Evolutionary conservation across 2,797 vertebrate genomes (phyloP).

Genomic region (Hydrophis major): DNA sequence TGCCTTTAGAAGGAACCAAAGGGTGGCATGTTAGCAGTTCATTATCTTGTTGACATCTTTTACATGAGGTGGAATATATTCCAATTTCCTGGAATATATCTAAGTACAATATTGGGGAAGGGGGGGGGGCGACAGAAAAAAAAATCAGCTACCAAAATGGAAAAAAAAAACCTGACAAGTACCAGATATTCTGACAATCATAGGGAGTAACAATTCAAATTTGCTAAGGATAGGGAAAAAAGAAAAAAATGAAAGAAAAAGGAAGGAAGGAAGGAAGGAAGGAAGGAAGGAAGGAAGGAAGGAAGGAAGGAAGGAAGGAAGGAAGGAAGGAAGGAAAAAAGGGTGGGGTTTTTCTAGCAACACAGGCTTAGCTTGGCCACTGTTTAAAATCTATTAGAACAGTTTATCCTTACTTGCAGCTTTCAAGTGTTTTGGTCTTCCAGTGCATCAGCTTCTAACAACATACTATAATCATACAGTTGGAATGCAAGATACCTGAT

Average conservation of each 20-base stretch:
- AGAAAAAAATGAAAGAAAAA: neutral
- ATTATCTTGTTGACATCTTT: neutral
- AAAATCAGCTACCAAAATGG: neutral
- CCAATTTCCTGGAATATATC: neutral
- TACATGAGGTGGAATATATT: neutral
- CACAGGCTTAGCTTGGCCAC: neutral
- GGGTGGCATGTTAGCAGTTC: neutral
- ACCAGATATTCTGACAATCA: neutral
- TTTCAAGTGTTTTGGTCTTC: neutral
- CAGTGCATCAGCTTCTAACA: neutral
- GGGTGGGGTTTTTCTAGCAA: neutral
- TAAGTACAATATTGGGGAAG: neutral
- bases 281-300: too few relatives aligned
- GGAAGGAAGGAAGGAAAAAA: rapidly evolving
- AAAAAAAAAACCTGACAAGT: neutral
- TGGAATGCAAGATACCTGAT: neutral
- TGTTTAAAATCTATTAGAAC: neutral
- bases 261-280: too few relatives aligned
- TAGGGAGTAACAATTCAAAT: neutral
- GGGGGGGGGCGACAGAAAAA: neutral
- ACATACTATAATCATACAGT: neutral
- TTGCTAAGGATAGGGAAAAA: neutral
- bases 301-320: too few relatives aligned
- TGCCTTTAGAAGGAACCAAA: neutral
- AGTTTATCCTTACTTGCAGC: neutral